These are phyloP conservation scores for Scopus umbretta DNA, from an alignment of 2,113 vertebrate species.

Conservation along the genomic window DNA sequence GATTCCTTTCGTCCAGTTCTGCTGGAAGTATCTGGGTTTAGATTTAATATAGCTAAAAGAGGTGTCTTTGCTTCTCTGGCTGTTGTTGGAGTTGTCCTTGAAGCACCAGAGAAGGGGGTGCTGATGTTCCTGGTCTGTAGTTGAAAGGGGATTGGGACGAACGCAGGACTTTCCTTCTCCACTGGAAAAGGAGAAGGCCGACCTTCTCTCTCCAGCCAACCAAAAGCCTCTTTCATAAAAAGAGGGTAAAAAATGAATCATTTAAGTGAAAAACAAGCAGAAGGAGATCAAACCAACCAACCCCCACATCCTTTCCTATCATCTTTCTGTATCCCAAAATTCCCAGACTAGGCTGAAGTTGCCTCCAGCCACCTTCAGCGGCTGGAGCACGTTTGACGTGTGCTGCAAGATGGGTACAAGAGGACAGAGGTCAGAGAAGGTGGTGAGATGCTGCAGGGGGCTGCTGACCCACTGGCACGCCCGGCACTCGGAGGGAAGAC, in stretches of 20 bases:
- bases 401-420: background rate
- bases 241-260: background rate
- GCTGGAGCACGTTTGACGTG: background rate
- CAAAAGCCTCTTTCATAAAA: background rate
- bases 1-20: background rate
- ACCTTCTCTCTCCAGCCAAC: rapidly evolving
- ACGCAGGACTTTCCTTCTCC: background rate
- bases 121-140: background rate
- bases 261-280: background rate
- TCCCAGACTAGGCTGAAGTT: background rate
- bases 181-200: background rate
- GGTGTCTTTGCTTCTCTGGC: background rate
- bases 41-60: background rate
- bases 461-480: background rate
- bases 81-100: background rate
- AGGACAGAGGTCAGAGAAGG: background rate
- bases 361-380: background rate
- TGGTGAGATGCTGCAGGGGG: background rate
- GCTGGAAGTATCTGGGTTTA: background rate
- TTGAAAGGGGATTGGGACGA: background rate
- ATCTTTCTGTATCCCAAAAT: background rate
- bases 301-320: background rate
- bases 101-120: background rate
- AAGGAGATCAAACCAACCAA: background rate
- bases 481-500: background rate